Percentiles rank a stretch among this genome's conserved stretches.
These are phyloP conservation scores for Melipona beecheii DNA, from an alignment of 2,888 invertebrate species.

Conservation along the genomic window DNA sequence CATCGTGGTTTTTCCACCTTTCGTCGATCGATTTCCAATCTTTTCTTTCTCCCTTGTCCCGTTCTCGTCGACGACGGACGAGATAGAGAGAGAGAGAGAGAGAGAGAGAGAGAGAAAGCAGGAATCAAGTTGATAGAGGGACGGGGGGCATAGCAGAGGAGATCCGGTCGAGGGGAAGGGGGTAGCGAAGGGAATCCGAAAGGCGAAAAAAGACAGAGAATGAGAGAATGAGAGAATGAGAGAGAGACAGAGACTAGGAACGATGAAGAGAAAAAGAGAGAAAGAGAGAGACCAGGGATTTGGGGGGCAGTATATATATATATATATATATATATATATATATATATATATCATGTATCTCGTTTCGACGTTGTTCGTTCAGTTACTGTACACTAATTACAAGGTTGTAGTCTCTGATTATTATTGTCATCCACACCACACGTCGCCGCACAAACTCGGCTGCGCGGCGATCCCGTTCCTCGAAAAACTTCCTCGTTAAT, in stretches of 20 bases:
- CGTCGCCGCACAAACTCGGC: constrained; percentile 30
- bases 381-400: constrained; percentile 83
- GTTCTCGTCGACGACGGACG: constrained; percentile 10
- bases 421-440: constrained; percentile 81
- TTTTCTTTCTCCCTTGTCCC: neutral
- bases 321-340: constrained; percentile 45
- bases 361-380: constrained; percentile 55
- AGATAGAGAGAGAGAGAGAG: neutral
- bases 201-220: constrained; percentile 2
- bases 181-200: constrained; percentile 21
- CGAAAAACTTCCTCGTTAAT: constrained; percentile 58
- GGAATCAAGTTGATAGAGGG: neutral
- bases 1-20: neutral
- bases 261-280: neutral
- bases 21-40: neutral
- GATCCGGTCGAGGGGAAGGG: neutral
- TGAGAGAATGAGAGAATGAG: constrained; percentile 2
- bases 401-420: constrained; percentile 78
- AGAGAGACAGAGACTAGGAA: neutral
- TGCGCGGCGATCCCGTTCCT: constrained; percentile 59
- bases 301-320: constrained; percentile 56
- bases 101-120: neutral
- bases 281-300: neutral
- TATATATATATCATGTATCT: constrained; percentile 45
- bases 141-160: neutral